phyloP scores from a whole-genome alignment of 2,888 invertebrate species.

The Ormyrus labotus region DNA sequence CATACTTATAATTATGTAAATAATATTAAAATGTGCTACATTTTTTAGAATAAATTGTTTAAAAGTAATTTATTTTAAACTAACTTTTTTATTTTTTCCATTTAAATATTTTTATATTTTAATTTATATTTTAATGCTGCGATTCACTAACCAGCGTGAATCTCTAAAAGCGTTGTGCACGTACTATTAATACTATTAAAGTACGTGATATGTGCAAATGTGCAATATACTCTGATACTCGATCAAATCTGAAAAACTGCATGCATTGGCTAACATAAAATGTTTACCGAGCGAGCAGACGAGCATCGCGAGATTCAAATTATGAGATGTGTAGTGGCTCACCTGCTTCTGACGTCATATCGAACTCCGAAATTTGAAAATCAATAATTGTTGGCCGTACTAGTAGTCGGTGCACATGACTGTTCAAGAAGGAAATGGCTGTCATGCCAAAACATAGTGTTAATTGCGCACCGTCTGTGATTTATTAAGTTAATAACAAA shows the following conservation, averaged over 20 bases:
- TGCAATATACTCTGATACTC: too few relatives aligned
- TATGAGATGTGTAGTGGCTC: constrained; percentile 51
- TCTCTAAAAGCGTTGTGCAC: too few relatives aligned
- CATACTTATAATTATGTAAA: neutral
- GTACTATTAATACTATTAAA: too few relatives aligned
- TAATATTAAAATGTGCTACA: constrained; percentile 11
- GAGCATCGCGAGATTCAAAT: neutral
- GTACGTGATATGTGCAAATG: too few relatives aligned
- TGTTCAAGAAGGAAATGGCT: constrained; percentile 68
- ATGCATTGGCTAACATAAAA: neutral
- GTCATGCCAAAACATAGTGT: constrained; percentile 70
- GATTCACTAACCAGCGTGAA: too few relatives aligned
- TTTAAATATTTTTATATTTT: constrained; percentile 10
- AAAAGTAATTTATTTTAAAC: neutral
- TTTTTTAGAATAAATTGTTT: constrained; percentile 5
- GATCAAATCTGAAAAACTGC: too few relatives aligned
- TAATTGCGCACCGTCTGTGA: constrained; percentile 63
- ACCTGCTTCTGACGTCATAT: constrained; percentile 67
- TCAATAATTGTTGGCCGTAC: constrained; percentile 70
- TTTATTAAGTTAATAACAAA: constrained; percentile 55
- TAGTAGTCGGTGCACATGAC: constrained; percentile 61
- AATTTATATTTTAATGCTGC: too few relatives aligned
- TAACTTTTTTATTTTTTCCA: neutral
- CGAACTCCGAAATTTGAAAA: constrained; percentile 71
- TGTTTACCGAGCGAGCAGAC: neutral